Evolutionary conservation across 2,113 vertebrate genomes (phyloP).

Genomic region (Silurus meridionalis): DNA sequence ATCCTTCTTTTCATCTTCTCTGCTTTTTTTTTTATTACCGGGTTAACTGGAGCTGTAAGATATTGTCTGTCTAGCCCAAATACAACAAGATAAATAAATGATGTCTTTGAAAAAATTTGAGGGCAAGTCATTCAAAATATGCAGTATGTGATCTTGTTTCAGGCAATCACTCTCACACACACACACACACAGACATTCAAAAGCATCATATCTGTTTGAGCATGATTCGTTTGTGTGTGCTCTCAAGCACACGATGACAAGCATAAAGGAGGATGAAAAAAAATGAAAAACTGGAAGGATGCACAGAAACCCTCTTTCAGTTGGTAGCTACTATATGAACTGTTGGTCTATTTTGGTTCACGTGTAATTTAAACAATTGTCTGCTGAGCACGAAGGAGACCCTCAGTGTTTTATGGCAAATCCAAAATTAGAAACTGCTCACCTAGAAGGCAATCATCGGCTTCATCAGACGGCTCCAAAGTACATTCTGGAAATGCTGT

Average conservation of each 20-base stretch:
- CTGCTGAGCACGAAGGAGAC: not conserved
- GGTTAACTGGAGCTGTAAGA: conserved; percentile 18
- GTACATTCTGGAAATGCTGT: not conserved
- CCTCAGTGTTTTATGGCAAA: not conserved
- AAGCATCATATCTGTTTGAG: conserved; percentile 7
- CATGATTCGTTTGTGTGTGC: not conserved
- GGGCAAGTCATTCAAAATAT: conserved; percentile 26
- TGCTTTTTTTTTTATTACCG: not conserved
- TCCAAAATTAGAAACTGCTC: not conserved
- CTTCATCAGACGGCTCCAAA: not conserved
- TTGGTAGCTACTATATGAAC: not conserved
- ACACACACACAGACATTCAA: not conserved
- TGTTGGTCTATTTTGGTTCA: not conserved
- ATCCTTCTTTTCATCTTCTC: conserved; percentile 3
- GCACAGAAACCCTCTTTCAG: not conserved
- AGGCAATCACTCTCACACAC: not conserved
- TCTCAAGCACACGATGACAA: not conserved
- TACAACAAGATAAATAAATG: conserved; percentile 19
- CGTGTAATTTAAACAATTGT: not conserved
- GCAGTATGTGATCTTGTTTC: conserved; percentile 16
- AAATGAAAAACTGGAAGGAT: not conserved
- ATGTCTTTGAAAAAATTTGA: conserved; percentile 2
- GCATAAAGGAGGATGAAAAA: not conserved
- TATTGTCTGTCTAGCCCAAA: conserved; percentile 20
- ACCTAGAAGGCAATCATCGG: not conserved